Conservation (phyloP, 2,113 vertebrate species). For the Nansenia antarctica region DNA sequence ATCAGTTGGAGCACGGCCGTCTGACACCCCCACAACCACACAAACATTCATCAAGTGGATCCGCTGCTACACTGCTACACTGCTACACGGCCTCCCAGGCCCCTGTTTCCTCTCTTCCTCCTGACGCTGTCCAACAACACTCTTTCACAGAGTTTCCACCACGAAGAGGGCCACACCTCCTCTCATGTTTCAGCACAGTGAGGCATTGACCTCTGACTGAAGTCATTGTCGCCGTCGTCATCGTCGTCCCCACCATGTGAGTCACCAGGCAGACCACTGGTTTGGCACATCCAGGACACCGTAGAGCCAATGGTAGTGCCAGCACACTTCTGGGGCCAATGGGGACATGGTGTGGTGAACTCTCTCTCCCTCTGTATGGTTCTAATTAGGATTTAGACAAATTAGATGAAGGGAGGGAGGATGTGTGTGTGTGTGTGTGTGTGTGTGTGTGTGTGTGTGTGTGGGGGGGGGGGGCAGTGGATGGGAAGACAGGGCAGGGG, state of each 20-base stretch:
- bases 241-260: slow-evolving; percentile 16
- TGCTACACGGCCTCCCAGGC: too few species aligned
- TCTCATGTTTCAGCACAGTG: slow-evolving; percentile 16
- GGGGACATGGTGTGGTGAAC: background rate
- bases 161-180: slow-evolving; percentile 8
- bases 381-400: slow-evolving; percentile 19
- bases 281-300: slow-evolving; percentile 20
- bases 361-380: background rate
- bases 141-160: slow-evolving; percentile 14
- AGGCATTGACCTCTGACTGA: slow-evolving; percentile 20
- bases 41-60: too few species aligned
- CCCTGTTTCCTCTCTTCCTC: too few species aligned
- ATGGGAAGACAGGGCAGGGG: slow-evolving; percentile 2
- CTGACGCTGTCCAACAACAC: too few species aligned
- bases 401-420: too few species aligned
- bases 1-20: slow-evolving; percentile 37
- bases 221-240: slow-evolving; percentile 21
- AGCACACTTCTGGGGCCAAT: background rate
- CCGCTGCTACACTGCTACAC: too few species aligned
- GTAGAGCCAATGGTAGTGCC: slow-evolving; percentile 13
- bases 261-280: slow-evolving; percentile 34
- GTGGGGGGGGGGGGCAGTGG: too few species aligned
- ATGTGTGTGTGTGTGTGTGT: too few species aligned
- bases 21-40: slow-evolving; percentile 21
- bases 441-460: too few species aligned